Conservation (phyloP, 2,888 invertebrate species). For the Leptinotarsa haldemani region DNA sequence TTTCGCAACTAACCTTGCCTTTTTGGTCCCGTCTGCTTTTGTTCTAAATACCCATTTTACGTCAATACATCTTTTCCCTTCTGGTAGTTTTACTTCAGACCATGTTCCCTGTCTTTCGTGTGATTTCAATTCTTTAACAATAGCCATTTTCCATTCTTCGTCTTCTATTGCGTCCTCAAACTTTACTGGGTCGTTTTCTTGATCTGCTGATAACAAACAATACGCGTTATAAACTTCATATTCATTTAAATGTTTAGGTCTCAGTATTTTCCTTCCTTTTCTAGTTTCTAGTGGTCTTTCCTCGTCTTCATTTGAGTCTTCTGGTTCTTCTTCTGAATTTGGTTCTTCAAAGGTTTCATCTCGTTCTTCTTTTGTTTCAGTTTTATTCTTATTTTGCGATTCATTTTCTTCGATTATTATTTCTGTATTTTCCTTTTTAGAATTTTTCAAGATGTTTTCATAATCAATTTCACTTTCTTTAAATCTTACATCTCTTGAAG, state of each 20-base stretch:
- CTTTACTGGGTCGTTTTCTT: background rate
- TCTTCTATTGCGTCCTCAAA: background rate
- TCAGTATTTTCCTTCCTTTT: conserved; percentile 34
- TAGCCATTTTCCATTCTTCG: background rate
- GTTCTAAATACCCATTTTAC: conserved; percentile 16
- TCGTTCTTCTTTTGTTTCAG: background rate
- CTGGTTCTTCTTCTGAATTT: conserved; percentile 27
- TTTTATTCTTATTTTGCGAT: background rate
- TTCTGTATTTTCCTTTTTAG: background rate
- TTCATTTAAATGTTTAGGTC: conserved; percentile 34
- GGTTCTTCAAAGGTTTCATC: conserved; percentile 25
- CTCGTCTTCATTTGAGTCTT: conserved; percentile 11
- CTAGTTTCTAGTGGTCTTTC: conserved; percentile 24
- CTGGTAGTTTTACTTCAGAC: conserved; percentile 4
- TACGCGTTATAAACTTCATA: conserved; percentile 34
- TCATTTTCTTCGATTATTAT: background rate
- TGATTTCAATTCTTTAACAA: background rate
- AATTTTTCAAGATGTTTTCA: conserved; percentile 25
- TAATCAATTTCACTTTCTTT: conserved; percentile 42
- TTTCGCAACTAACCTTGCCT: conserved; percentile 32
- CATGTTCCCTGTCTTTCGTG: conserved; percentile 8
- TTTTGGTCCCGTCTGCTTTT: conserved; percentile 19
- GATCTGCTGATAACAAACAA: conserved; percentile 3
- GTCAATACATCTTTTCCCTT: conserved; percentile 12
- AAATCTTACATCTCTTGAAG: conserved; percentile 47